These are phyloP conservation scores for Zosterops borbonicus DNA, from an alignment of 2,113 vertebrate species.

Conservation along the genomic window DNA sequence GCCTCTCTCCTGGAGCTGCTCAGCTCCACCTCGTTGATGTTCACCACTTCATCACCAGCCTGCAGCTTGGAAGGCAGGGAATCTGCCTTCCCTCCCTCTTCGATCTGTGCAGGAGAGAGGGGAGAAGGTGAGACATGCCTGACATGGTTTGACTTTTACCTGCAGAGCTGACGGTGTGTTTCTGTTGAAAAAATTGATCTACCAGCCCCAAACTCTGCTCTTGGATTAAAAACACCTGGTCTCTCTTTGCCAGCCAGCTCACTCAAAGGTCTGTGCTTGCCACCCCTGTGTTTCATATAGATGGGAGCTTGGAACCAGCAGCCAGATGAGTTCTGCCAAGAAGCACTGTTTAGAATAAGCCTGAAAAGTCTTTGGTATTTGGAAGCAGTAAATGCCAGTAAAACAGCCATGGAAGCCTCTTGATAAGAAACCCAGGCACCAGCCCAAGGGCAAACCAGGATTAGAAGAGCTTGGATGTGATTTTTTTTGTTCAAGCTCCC, in stretches of 20 bases:
- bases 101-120: slow-evolving; percentile 75
- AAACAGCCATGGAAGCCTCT: rapidly evolving
- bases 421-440: not conserved
- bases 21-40: slow-evolving; percentile 87
- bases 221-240: not conserved
- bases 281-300: not conserved
- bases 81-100: slow-evolving; percentile 87
- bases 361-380: not conserved
- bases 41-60: slow-evolving; percentile 85
- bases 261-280: not conserved
- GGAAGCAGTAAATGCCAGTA: not conserved
- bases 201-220: not conserved
- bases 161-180: not conserved
- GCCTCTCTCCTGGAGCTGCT: slow-evolving; percentile 89
- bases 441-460: not conserved
- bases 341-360: not conserved
- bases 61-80: slow-evolving; percentile 77
- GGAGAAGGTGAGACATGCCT: not conserved
- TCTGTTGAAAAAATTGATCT: not conserved
- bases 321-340: not conserved
- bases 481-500: not conserved
- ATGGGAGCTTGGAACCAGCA: not conserved
- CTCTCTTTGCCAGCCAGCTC: not conserved
- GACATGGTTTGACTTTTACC: not conserved
- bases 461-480: not conserved